A percentile compares a stretch with the other conserved stretches of the same genome.
phyloP scores from a whole-genome alignment of 2,113 vertebrate species.

The Lophura nycthemera region DNA sequence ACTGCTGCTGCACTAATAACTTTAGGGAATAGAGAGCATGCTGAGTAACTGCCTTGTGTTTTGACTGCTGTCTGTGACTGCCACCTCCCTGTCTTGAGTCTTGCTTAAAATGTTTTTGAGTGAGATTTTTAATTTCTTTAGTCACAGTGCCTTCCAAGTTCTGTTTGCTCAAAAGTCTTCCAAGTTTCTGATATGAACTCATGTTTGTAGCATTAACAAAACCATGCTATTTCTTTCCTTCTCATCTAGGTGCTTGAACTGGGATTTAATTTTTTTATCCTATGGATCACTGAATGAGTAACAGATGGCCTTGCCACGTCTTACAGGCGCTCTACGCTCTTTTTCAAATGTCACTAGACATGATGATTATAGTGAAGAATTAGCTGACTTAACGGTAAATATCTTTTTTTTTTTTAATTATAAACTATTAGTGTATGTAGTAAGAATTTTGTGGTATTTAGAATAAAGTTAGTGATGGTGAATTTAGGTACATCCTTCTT shows the following conservation, averaged over 20 bases:
- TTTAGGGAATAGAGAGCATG: background rate
- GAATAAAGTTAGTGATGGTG: background rate
- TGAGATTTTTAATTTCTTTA: background rate
- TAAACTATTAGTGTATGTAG: background rate
- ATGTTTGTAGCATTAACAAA: slow-evolving; percentile 33
- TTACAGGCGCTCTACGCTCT: slow-evolving; percentile 93
- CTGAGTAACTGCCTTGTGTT: background rate
- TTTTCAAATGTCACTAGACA: slow-evolving; percentile 96
- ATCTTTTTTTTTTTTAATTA: background rate
- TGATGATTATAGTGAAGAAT: slow-evolving; percentile 86
- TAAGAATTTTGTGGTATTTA: background rate
- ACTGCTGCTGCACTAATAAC: background rate
- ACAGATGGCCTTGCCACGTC: slow-evolving; percentile 92
- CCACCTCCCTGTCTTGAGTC: background rate
- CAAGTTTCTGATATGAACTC: background rate
- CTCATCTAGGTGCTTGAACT: slow-evolving; percentile 65
- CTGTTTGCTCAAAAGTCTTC: background rate
- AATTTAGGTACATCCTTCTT: background rate
- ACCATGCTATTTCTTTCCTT: slow-evolving; percentile 46
- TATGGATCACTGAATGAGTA: slow-evolving; percentile 76
- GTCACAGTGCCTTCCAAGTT: background rate
- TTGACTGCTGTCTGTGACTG: background rate
- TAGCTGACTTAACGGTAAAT: slow-evolving; percentile 89
- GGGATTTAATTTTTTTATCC: slow-evolving; percentile 71
- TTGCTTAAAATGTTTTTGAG: background rate